Base-by-base conservation (phyloP, 2,113 vertebrate genomes). In the Malurus melanocephalus region DNA sequence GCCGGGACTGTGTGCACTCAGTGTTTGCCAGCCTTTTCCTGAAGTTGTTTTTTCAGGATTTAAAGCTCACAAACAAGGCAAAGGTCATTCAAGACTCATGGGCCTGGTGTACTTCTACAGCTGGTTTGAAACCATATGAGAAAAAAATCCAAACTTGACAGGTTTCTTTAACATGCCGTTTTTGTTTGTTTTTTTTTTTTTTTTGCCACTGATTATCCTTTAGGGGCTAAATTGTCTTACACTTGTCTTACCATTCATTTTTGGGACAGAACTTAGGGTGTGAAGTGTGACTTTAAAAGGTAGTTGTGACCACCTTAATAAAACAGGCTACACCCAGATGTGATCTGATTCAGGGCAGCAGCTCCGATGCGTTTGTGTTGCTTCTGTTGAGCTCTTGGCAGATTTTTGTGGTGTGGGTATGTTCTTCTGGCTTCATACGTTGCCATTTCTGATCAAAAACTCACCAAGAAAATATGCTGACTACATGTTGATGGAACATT, bases 381-480 rank as follows among this genome's bases (percentile, higher is more conserved):
- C 46, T 78, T 30, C 67, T 84, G 8, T 45, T 61, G 78, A 45
- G 33, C 26, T 82, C 81, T 79, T 81, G 64, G 67, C 72, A 93
- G 62, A 53, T 85, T 86, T 86, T 57, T 84, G 57, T 81, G 38
- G 43, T 64, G 46, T 62, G 75, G 40, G 15, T 78, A 33, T 72
- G n/a, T 72, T 88, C 53, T 88, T 92, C n/a, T 91, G 80, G 72
- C 89, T 67, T 87, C 66, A 60, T 67, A 13, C 53, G 10, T 61
- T 67, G 82, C 65, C 65, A n/a, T 85, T 90, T 73, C 69, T 81
- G 45, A 86, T 88, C 53, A 81, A 85, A 75, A 83, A 53, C 56
- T 91, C 77, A 80, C 69, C 43, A 84, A 61, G 74, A 84, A 90
- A 93, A 90, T 85, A 90, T 40, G 64, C 45, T 73, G 83, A 65